Evolutionary conservation across 2,113 vertebrate species (phyloP).

Genomic region (Paraplagusia blochii): DNA sequence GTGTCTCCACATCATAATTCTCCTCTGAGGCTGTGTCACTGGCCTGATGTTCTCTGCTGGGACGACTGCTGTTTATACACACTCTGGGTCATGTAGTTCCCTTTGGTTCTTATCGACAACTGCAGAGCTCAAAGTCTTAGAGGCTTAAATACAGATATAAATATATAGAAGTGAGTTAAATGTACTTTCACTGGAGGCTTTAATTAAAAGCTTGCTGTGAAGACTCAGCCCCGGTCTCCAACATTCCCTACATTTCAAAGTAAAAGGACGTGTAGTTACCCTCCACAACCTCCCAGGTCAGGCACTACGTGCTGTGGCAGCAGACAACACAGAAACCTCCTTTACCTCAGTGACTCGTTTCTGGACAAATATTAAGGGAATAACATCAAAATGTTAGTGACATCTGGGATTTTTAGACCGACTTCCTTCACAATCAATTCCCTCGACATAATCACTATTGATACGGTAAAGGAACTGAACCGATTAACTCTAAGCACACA

Average conservation of each 20-base stretch:
- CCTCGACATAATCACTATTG: too few species aligned
- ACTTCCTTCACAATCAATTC: too few species aligned
- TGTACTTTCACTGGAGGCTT: constrained; percentile 17
- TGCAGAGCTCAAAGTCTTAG: constrained; percentile 21
- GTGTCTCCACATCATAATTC: constrained; percentile 41
- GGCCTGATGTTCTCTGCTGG: constrained; percentile 32
- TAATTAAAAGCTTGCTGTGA: constrained; percentile 29
- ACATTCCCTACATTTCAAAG: constrained; percentile 23
- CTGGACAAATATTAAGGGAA: not conserved
- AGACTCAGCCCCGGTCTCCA: not conserved
- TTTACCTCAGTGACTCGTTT: not conserved
- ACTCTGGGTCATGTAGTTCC: constrained; percentile 16
- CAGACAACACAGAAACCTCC: constrained; percentile 7
- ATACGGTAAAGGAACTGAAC: too few species aligned
- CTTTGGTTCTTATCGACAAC: constrained; percentile 3
- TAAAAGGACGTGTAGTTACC: constrained; percentile 4
- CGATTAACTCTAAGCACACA: too few species aligned
- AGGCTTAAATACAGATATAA: constrained; percentile 8
- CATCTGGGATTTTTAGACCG: too few species aligned
- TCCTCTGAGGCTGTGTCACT: constrained; percentile 21
- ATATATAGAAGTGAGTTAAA: constrained; percentile 1
- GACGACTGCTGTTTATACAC: constrained; percentile 15
- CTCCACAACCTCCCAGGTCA: constrained; percentile 27
- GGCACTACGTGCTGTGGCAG: constrained; percentile 3
- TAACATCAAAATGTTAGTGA: not conserved